Evolutionary conservation across 1,140 invertebrate species (phyloP), one percentile per base, ranked within the genome.

Genomic region (Goniozus legneri): DNA sequence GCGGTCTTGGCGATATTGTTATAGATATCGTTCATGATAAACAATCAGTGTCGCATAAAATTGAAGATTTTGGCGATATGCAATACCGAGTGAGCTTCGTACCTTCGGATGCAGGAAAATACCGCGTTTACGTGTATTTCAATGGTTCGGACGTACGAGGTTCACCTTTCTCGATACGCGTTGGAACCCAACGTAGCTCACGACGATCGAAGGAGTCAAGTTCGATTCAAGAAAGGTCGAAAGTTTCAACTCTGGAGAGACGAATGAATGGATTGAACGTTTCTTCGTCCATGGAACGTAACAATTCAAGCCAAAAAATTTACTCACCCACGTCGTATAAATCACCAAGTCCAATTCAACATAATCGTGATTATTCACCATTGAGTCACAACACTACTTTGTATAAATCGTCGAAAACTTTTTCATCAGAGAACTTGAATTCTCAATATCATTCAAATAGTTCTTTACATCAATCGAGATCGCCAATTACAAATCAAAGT

Each of bases 91-190:
- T 97, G 2, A 88, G 90, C 8, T 95, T 98, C 60, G 87, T 89
- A 52, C 95, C 96, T 0, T 82, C 86, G 43, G 85, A 90, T 33
- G 83, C 88, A 34, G 96, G 95, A 33, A 93, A 94, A 71, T 96
- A 98, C 73, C 82, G 89, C 39, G 83, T 97, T 22, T 94, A 95
- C 65, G 84, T 97, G 12, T 95, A 93, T 61, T 98, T 97, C 69
- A 98, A 97, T 71, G 92, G 92, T 3, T 88, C 89, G 54, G 93
- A 97, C 64, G 90, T 98, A n/a, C 90, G 91, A 79, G 94, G 95
- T 71, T 86, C 84, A 10, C 87, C 88, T 2, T 89, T 89, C 58
- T 86, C 88, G 44, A 83, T 91, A 65, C 74, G 87, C 37, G 88
- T 91, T 21, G 88, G 88, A 43, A 85, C 78, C 45, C 83, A 78